Conservation (phyloP, 2,888 invertebrate genomes). For the Cephus pulcher region DNA sequence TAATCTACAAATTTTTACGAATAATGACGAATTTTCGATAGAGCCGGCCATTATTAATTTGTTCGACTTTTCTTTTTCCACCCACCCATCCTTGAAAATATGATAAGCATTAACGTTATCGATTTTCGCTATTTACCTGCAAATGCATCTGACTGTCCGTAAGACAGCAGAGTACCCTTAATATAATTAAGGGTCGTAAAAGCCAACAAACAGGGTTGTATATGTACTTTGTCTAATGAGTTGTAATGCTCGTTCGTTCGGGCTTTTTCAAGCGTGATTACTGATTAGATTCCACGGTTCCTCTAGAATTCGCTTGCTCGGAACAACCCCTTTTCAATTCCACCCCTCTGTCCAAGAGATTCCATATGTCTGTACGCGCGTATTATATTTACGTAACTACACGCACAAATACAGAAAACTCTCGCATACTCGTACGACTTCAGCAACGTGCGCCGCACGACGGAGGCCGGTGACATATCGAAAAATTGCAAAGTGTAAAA, state of each 20-base stretch:
- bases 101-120: not conserved
- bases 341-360: not conserved
- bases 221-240: constrained; percentile 43
- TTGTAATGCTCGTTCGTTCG: constrained; percentile 37
- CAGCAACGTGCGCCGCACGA: not conserved
- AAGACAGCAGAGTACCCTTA: too few relatives aligned
- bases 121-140: not conserved
- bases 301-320: constrained; percentile 25
- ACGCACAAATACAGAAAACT: not conserved
- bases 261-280: constrained; percentile 34
- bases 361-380: not conserved
- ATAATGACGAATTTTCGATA: not conserved
- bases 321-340: not conserved
- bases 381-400: not conserved
- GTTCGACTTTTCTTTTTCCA: not conserved
- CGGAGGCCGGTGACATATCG: not conserved
- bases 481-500: not conserved
- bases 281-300: constrained; percentile 26
- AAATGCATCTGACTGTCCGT: not conserved
- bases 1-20: not conserved
- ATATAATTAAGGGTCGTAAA: not conserved
- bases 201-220: not conserved
- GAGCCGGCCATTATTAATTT: not conserved
- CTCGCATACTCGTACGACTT: not conserved
- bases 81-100: not conserved